Evolutionary conservation across 2,888 invertebrate genomes (phyloP).

Genomic region (Trypoxylon attenuatum): DNA sequence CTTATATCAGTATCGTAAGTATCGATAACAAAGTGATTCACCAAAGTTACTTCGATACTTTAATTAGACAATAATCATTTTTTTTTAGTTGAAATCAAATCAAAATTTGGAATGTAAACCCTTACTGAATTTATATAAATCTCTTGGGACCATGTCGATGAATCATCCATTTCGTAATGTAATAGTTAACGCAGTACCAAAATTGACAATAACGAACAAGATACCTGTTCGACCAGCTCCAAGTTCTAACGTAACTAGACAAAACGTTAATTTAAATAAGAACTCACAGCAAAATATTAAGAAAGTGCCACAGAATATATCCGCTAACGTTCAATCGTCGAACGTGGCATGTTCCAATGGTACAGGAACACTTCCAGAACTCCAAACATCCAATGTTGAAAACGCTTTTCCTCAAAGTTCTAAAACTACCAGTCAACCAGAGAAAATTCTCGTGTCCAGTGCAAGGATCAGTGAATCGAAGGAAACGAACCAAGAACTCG

Average conservation of each 20-base stretch:
- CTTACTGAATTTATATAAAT: slow-evolving; percentile 30
- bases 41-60: too few species aligned
- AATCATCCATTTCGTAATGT: slow-evolving; percentile 57
- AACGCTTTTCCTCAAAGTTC: background rate
- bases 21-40: too few species aligned
- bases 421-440: background rate
- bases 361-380: too few species aligned
- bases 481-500: too few species aligned
- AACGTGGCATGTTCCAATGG: background rate
- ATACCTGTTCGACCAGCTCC: too few species aligned
- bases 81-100: too few species aligned
- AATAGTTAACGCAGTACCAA: slow-evolving; percentile 61
- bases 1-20: slow-evolving; percentile 53
- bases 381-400: background rate
- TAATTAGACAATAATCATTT: too few species aligned
- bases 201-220: slow-evolving; percentile 33
- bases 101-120: slow-evolving; percentile 35
- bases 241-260: slow-evolving; percentile 8
- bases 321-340: background rate
- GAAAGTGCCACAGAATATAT: background rate
- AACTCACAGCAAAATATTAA: background rate
- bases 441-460: too few species aligned
- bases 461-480: too few species aligned
- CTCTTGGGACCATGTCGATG: slow-evolving; percentile 20
- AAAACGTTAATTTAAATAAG: slow-evolving; percentile 13